Evolutionary conservation across 2,113 vertebrate genomes (phyloP), one percentile per base, ranked within the genome.

Genomic region (Centropristis striata): DNA sequence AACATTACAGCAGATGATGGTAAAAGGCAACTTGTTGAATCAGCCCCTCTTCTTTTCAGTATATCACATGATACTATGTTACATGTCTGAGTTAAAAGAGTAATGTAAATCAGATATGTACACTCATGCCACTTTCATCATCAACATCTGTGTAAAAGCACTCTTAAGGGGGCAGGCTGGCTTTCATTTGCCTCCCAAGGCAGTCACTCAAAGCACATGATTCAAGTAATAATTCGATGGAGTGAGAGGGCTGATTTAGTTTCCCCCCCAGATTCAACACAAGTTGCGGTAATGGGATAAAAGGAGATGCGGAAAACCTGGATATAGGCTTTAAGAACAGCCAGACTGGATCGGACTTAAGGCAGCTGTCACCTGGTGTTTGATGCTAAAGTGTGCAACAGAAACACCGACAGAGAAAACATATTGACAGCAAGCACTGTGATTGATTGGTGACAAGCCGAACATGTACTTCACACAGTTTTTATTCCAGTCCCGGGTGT

Each of bases 221-320:
- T 88, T 86, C 66, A 4, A 49, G 80, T 80, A 85, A 89, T 85
- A 90, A 91, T 87, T 86, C 74, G 84, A 79, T 80, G 79, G 73
- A 82, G 78, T 65, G 80, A 88, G 72, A 13, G 21, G 66, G 65
- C 20, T 84, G 83, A 87, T 88, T 86, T 82, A 80, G 78, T 83
- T 68, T 23, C 16, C 57, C 49, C 36, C 55, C 23, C 61, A 47
- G 50, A 83, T 70, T 59, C 68, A 80, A 73, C 73, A 73, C 63
- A 75, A 71, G 72, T 42, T 65, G 84, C 73, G 61, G 60, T 85
- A 85, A 91, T 86, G 67, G 51, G 66, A 82, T 81, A 50, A 86
- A 68, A 73, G 72, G 81, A 65, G 63, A 70, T 20, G 14, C 9
- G 49, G 74, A 88, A 90, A 90, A 90, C 86, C 49, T 4, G 91